Conservation (phyloP, 2,888 invertebrate genomes). For the Drosophila longiperda region DNA sequence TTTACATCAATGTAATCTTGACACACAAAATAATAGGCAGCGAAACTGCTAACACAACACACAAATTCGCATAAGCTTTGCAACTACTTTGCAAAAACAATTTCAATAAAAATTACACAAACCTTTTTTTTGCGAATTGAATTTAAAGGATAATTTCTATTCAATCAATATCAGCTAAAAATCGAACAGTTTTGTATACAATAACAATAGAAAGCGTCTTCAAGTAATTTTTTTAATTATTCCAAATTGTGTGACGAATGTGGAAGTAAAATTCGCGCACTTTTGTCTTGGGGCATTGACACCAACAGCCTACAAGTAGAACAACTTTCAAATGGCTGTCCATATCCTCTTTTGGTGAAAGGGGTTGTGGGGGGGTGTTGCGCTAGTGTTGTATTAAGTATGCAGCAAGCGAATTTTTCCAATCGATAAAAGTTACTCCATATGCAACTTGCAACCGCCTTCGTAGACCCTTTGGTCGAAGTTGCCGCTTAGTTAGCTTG, state of each 20-base stretch:
- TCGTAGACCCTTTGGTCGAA: constrained; percentile 30
- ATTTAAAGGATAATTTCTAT: not conserved
- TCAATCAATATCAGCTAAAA: not conserved
- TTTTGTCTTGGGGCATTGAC: constrained; percentile 51
- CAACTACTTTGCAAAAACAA: not conserved
- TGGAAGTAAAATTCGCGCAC: not conserved
- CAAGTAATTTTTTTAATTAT: not conserved
- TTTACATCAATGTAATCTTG: not conserved
- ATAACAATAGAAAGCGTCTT: not conserved
- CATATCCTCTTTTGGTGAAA: not conserved
- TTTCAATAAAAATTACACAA: not conserved
- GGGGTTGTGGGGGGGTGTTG: not conserved
- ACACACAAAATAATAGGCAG: too few species aligned
- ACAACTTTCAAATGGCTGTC: constrained; percentile 28
- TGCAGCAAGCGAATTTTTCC: constrained; percentile 46
- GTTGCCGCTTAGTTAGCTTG: constrained; percentile 21
- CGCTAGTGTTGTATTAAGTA: constrained; percentile 47
- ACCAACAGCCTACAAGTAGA: constrained; percentile 30
- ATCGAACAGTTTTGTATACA: not conserved
- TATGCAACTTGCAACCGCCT: constrained; percentile 53
- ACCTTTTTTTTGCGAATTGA: not conserved
- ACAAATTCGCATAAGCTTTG: not conserved
- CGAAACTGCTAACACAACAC: too few species aligned
- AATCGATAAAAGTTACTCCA: constrained; percentile 73
- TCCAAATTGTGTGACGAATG: not conserved